Conservation (phyloP, 2,888 invertebrate species). For the Biston betularia region DNA sequence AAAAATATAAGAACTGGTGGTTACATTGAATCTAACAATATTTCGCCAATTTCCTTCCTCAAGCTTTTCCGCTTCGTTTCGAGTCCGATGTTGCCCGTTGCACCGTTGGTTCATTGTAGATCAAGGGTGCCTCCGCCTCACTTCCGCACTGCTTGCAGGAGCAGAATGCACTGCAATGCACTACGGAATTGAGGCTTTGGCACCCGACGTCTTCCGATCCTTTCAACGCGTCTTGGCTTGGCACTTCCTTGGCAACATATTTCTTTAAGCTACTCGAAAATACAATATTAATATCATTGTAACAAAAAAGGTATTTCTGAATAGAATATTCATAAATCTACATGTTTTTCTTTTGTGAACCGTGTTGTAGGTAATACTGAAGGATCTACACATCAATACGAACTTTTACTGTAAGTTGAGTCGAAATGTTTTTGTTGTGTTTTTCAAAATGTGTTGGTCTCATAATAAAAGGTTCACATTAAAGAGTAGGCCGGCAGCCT, state of each 20-base stretch:
- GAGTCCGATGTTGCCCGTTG: constrained; percentile 36
- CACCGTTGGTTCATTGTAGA: constrained; percentile 55
- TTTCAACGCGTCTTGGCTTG: constrained; percentile 32
- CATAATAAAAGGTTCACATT: too few relatives aligned
- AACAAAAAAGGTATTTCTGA: too few relatives aligned
- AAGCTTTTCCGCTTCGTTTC: constrained; percentile 26
- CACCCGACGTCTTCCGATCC: constrained; percentile 69
- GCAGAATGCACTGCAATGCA: constrained; percentile 96
- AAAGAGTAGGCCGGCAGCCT: too few relatives aligned
- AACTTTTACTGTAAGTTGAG: too few relatives aligned
- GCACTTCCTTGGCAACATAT: constrained; percentile 7
- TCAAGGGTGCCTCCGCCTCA: constrained; percentile 88
- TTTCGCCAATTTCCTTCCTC: constrained; percentile 5
- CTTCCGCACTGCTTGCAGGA: constrained; percentile 98
- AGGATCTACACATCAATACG: too few relatives aligned
- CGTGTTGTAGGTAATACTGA: too few relatives aligned
- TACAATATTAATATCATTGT: too few relatives aligned
- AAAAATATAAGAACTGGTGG: not conserved
- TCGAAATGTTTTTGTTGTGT: too few relatives aligned
- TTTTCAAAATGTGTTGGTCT: too few relatives aligned
- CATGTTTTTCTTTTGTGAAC: too few relatives aligned
- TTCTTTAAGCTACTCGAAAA: not conserved
- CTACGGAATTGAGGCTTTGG: constrained; percentile 97
- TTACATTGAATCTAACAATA: not conserved
- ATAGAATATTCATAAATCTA: too few relatives aligned